Evolutionary conservation across 2,113 vertebrate genomes (phyloP).

Genomic region (Elgaria multicarinata): DNA sequence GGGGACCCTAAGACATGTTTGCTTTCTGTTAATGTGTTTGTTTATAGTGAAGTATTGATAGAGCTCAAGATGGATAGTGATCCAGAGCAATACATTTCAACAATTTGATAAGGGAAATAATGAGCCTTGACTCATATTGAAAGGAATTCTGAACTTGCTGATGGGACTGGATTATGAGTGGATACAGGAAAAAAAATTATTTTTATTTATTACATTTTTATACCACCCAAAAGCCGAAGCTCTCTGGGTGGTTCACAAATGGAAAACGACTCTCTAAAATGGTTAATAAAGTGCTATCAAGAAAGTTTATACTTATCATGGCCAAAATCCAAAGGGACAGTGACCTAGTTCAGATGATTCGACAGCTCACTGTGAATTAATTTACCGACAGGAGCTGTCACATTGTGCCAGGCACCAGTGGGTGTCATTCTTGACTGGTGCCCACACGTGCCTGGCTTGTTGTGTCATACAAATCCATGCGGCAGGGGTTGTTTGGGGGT

Average conservation of each 20-base stretch:
- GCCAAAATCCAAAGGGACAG: background rate
- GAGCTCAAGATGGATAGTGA: background rate
- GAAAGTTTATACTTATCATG: background rate
- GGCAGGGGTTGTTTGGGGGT: too few relatives aligned
- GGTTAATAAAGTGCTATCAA: background rate
- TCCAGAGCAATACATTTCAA: constrained; percentile 1
- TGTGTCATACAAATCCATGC: too few relatives aligned
- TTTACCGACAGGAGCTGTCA: too few relatives aligned
- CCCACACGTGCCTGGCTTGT: too few relatives aligned
- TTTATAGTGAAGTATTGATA: background rate
- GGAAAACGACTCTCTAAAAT: background rate
- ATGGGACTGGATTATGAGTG: background rate
- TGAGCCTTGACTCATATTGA: background rate
- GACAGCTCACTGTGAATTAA: too few relatives aligned
- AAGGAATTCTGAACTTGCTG: background rate
- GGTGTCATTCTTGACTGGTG: too few relatives aligned
- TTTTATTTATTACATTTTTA: too few relatives aligned
- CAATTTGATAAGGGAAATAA: background rate
- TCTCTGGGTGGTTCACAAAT: too few relatives aligned
- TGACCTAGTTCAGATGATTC: background rate
- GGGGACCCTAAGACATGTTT: background rate
- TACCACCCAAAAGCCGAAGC: too few relatives aligned
- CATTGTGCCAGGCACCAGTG: too few relatives aligned
- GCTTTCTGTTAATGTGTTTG: background rate
- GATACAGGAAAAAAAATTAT: too few relatives aligned